Conservation (phyloP, 1,140 invertebrate species). For the Meloidogyne hapla region DNA sequence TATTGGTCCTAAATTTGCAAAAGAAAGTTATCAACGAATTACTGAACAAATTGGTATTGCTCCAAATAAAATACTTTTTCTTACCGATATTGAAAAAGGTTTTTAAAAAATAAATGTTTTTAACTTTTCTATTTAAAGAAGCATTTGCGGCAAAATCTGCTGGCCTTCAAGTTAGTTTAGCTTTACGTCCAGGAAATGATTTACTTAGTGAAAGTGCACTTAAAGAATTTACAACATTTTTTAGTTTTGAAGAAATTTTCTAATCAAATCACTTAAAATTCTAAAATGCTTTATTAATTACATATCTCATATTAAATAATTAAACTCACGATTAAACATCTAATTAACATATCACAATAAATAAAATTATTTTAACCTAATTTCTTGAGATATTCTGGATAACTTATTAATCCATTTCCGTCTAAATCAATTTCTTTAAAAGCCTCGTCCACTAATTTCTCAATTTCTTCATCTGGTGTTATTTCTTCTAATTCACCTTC, state of each 20-base stretch:
- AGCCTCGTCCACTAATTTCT: slow-evolving; percentile 29
- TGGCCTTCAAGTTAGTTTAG: slow-evolving; percentile 72
- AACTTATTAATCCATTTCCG: slow-evolving; percentile 30
- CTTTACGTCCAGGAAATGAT: slow-evolving; percentile 77
- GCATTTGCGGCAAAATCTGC: slow-evolving; percentile 76
- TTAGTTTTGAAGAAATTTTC: slow-evolving; percentile 38
- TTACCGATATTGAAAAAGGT: slow-evolving; percentile 82
- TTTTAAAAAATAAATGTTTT: slow-evolving; percentile 9
- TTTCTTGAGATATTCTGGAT: slow-evolving; percentile 33
- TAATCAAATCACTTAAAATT: not conserved
- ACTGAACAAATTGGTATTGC: slow-evolving; percentile 71
- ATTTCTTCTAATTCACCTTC: not conserved
- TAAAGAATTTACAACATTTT: slow-evolving; percentile 69
- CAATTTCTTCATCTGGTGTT: slow-evolving; percentile 25
- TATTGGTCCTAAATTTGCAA: slow-evolving; percentile 76
- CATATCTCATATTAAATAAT: not conserved
- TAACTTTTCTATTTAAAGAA: slow-evolving; percentile 44
- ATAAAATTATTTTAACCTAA: slow-evolving; percentile 5
- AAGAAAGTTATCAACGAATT: slow-evolving; percentile 76
- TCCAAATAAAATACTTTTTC: slow-evolving; percentile 75
- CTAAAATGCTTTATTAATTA: not conserved
- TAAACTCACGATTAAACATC: not conserved
- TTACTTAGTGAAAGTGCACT: slow-evolving; percentile 71
- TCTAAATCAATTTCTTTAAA: slow-evolving; percentile 31
- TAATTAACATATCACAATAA: too few relatives aligned